Evolutionary conservation across 2,888 invertebrate genomes (phyloP), one percentile per base, ranked within the genome.

Genomic region (Caenorhabditis auriculariae): DNA sequence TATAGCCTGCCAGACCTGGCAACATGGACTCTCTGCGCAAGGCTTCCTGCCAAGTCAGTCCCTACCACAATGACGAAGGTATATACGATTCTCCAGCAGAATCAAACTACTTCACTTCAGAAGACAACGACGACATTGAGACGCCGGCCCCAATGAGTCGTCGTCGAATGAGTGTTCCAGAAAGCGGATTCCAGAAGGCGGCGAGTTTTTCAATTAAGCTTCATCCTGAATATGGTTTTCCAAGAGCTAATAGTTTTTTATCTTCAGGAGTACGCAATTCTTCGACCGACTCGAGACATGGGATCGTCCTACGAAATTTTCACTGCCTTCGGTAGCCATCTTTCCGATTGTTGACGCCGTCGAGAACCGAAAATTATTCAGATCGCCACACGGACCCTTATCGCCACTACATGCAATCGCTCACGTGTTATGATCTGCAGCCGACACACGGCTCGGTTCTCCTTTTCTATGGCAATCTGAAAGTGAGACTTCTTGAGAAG

Each of bases 241-340:
- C 15, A 21, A 48, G 15, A 5, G 37, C n/a, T 23, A 3, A 28
- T 15, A 27, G 21, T 26, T 15, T 19, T n/a, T n/a, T n/a, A 17
- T 46, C 58, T 75, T 49, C 50, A 76, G 76, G 74, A 78, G 43
- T 78, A 74, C 45, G 78, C 77, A 12, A 78, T 78, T 35, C 69
- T 78, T 56, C 70, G 78, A 4, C 77, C 71, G 29, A 41, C 43
- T 23, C 37, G 62, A 5, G 26, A 37, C 55, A 48, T 17, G 62
- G 58, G 29, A 41, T 50, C 21, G 54, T n/a, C 47, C 1, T 64
- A 56, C 17, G 64, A 64, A 53, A 52, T 64, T 23, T 46, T 64
- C 19, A 56, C 64, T 1, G 64, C 62, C 21, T 62, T 62, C 43
- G 56, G 60, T 64, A 37, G 26, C 28, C 26, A 12, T 35, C 41